Base-by-base conservation (phyloP, 2,113 vertebrate species). In the Equus quagga region DNA sequence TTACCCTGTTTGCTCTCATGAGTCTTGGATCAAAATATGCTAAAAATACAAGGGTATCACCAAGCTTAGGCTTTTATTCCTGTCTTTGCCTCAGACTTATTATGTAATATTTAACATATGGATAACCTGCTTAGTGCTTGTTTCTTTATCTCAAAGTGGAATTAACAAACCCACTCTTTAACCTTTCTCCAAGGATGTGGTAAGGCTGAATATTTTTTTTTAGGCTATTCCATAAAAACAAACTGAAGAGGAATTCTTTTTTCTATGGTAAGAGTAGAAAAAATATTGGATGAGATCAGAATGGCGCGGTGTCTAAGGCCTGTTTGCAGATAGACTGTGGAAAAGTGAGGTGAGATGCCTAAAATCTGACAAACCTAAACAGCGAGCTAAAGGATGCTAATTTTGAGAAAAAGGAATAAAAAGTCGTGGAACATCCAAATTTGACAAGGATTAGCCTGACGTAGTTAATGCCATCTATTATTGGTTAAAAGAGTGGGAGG, bases 161-260 rank as follows among this genome's bases (percentile, higher is more conserved):
- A 96, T 95, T 41, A 62, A 75, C 75, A 97, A 87, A 36, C 23
- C 70, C 46, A 58, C 28, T 51, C 58, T 82, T 80, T 67, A 64
- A n/a, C 69, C 18, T 84, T 76, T 92, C 85, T 95, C 84, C 72
- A 46, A 82, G 84, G 17, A 76, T 51, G 21, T 26, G 6, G 49
- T 93, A 88, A 91, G 86, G 54, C 64, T 65, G 51, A 83, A 6
- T 62, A 6, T 44, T 79, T 78, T 64, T 73, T 95, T 76, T 44
- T 6, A 80, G 79, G 64, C 84, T 67, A 86, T 62, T 67, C 89
- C 3, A 49, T 73, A 80, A 62, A 92, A 92, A 67, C 8, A 73
- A 91, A 85, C 24, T 28, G 81, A 73, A 84, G 78, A 94, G 44
- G 46, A 62, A 1, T 21, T n/a, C 36, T 41, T 23, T 72, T 80